Evolutionary conservation across 1,140 invertebrate species (phyloP).

Genomic region (Bombus terrestris): DNA sequence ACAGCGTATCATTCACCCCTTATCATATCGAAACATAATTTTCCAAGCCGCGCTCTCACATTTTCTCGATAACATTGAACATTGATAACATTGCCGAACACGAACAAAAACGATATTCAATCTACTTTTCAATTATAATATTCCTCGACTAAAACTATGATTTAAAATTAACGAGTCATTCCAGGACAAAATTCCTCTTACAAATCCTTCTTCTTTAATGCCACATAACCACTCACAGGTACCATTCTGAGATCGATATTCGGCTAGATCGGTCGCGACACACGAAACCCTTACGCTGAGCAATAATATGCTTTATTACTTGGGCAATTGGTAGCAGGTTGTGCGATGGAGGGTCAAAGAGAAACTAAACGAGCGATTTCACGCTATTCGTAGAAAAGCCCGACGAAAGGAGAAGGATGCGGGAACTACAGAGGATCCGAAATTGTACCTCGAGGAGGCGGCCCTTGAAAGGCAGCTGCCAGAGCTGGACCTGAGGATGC

Average conservation of each 20-base stretch:
- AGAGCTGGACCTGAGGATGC: conserved; percentile 94
- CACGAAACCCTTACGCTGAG: neutral
- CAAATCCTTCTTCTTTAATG: neutral
- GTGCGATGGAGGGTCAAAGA: neutral
- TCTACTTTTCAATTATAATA: neutral
- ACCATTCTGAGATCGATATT: neutral
- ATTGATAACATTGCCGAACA: no score
- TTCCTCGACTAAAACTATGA: neutral
- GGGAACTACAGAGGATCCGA: conserved; percentile 92
- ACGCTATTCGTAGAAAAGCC: conserved; percentile 90
- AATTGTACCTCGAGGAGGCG: conserved; percentile 97
- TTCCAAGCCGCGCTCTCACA: neutral
- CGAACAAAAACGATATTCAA: neutral
- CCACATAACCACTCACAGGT: neutral
- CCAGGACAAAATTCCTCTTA: neutral
- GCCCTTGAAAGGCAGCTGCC: conserved; percentile 95
- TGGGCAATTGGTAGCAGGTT: conserved; percentile 12
- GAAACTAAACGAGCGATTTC: conserved; percentile 14
- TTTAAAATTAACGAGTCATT: neutral
- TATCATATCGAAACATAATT: neutral
- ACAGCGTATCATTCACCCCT: neutral
- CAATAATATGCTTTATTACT: conserved; percentile 38
- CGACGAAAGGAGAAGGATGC: conserved; percentile 97
- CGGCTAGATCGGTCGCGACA: neutral
- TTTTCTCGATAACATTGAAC: neutral